phyloP scores from a whole-genome alignment of 1,140 invertebrate species.

The Dysdera silvatica region DNA sequence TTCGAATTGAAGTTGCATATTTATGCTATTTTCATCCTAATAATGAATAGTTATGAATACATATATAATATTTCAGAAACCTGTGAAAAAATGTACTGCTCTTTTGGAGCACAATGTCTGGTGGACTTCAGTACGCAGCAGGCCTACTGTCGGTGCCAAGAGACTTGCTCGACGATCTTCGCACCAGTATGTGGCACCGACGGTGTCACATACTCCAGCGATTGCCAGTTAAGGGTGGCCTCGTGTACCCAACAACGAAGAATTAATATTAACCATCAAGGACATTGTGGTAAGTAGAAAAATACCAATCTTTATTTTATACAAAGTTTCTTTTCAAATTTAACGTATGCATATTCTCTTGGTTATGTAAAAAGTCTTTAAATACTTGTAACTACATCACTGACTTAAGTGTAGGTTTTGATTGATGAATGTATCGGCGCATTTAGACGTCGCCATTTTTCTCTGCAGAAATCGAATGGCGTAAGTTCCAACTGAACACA shows the following conservation, averaged over 20 bases:
- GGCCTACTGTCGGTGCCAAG: conserved; percentile 60
- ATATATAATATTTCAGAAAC: conserved; percentile 51
- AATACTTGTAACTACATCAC: too few relatives aligned
- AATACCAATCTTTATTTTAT: too few relatives aligned
- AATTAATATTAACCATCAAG: conserved; percentile 61
- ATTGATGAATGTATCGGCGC: too few relatives aligned
- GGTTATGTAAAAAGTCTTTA: too few relatives aligned
- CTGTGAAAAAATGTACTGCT: conserved; percentile 69
- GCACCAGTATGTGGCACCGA: conserved; percentile 68
- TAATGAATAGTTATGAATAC: neutral
- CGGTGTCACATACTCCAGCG: conserved; percentile 67
- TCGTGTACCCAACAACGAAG: conserved; percentile 63
- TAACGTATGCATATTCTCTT: too few relatives aligned
- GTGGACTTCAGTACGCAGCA: conserved; percentile 51
- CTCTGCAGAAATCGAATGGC: too few relatives aligned
- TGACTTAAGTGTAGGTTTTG: too few relatives aligned
- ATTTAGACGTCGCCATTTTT: too few relatives aligned
- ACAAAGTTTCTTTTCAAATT: too few relatives aligned
- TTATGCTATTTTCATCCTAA: too few relatives aligned
- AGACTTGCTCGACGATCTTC: conserved; percentile 45
- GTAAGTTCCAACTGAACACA: too few relatives aligned
- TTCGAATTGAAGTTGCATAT: too few relatives aligned
- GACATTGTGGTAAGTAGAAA: conserved; percentile 71
- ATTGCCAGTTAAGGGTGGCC: conserved; percentile 64
- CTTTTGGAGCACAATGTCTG: conserved; percentile 65